phyloP scores from a whole-genome alignment of 2,888 invertebrate genomes.

The Suillia variegata region DNA sequence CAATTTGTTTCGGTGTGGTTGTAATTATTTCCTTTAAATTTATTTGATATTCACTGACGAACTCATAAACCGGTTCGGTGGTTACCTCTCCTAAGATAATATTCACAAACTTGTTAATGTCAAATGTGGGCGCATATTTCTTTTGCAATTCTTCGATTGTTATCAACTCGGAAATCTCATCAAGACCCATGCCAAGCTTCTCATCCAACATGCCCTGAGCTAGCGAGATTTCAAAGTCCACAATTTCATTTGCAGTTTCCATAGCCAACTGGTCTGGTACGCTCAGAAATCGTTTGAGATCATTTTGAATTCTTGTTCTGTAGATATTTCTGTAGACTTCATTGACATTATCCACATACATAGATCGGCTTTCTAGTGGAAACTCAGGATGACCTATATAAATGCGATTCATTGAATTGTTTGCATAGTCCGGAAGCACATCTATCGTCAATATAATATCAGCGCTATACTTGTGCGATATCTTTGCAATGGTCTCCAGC shows the following conservation, averaged over 20 bases:
- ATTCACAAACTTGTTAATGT: slow-evolving; percentile 41
- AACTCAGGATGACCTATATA: slow-evolving; percentile 42
- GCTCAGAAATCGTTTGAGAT: slow-evolving; percentile 36
- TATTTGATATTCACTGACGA: slow-evolving; percentile 35
- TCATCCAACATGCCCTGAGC: slow-evolving; percentile 45
- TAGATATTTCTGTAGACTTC: slow-evolving; percentile 24
- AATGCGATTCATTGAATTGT: slow-evolving; percentile 36
- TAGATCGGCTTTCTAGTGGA: slow-evolving; percentile 32
- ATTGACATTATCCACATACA: slow-evolving; percentile 38
- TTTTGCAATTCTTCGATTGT: slow-evolving; percentile 36
- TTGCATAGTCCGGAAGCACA: slow-evolving; percentile 37
- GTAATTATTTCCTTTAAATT: slow-evolving; percentile 39
- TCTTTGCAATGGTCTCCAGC: slow-evolving; percentile 40
- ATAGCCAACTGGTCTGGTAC: slow-evolving; percentile 31
- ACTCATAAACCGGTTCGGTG: slow-evolving; percentile 40
- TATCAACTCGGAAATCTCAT: slow-evolving; percentile 28
- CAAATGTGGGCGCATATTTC: slow-evolving; percentile 38
- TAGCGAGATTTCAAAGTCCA: slow-evolving; percentile 48
- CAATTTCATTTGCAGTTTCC: slow-evolving; percentile 39
- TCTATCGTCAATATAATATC: slow-evolving; percentile 38
- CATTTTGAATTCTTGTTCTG: slow-evolving; percentile 24
- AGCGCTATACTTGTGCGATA: slow-evolving; percentile 38
- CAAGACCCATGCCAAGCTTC: slow-evolving; percentile 28
- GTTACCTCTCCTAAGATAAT: slow-evolving; percentile 38
- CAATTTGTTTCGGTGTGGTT: slow-evolving; percentile 32